These are phyloP conservation scores for Raja brachyura DNA, from an alignment of 2,113 vertebrate genomes.

Conservation along the genomic window DNA sequence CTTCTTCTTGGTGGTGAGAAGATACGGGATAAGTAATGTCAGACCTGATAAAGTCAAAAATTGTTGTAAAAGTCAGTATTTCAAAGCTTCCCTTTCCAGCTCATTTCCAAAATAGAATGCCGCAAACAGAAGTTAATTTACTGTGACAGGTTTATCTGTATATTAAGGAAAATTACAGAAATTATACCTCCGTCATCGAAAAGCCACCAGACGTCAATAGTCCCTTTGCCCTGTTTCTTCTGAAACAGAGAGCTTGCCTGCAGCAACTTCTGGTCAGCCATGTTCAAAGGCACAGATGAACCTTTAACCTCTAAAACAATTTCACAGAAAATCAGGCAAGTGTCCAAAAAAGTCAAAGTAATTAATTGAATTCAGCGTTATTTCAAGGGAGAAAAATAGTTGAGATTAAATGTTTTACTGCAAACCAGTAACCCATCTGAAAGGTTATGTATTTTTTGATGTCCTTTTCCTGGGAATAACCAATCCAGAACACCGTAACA, in stretches of 20 bases:
- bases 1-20: conserved; percentile 81
- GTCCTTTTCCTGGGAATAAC: background rate
- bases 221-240: conserved; percentile 91
- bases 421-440: background rate
- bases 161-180: background rate
- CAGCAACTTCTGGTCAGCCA: conserved; percentile 82
- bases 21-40: conserved; percentile 88
- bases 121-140: background rate
- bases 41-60: conserved; percentile 58
- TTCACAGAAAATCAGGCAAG: background rate
- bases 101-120: conserved; percentile 13
- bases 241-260: conserved; percentile 89
- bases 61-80: background rate
- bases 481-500: background rate
- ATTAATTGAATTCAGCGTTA: background rate
- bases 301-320: conserved; percentile 67
- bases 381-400: background rate
- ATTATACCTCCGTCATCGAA: conserved; percentile 89
- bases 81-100: background rate
- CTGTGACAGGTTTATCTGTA: background rate
- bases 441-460: background rate
- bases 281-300: conserved; percentile 64
- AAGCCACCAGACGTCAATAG: conserved; percentile 97
- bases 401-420: background rate
- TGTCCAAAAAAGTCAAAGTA: background rate